Evolutionary conservation across 2,113 vertebrate species (phyloP).

Genomic region (Arothron firmamentum): DNA sequence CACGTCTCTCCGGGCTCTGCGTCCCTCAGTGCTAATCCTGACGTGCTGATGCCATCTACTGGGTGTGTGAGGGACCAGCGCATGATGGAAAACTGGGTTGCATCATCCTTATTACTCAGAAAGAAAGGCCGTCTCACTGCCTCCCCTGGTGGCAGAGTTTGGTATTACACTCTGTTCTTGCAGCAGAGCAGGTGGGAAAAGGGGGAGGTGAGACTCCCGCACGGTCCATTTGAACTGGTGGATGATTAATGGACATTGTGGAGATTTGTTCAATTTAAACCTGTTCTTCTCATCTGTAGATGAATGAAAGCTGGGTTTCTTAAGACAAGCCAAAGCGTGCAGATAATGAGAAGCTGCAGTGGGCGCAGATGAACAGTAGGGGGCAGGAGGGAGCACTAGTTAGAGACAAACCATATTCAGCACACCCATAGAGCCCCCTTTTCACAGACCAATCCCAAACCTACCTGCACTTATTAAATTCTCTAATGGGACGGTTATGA

Average conservation of each 20-base stretch:
- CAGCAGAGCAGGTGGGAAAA: background rate
- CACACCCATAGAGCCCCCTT: background rate
- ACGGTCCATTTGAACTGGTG: background rate
- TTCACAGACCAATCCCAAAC: background rate
- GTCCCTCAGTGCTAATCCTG: constrained; percentile 42
- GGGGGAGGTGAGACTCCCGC: background rate
- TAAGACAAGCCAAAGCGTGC: constrained; percentile 21
- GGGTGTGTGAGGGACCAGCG: constrained; percentile 52
- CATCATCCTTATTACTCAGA: constrained; percentile 36
- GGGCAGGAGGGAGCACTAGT: constrained; percentile 43
- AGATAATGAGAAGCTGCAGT: constrained; percentile 24
- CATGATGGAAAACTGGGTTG: constrained; percentile 27
- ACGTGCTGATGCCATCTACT: constrained; percentile 72
- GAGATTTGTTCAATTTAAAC: constrained; percentile 2
- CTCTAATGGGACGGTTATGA: too few species aligned
- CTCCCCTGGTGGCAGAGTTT: constrained; percentile 13
- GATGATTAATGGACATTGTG: constrained; percentile 5
- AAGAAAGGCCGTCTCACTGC: background rate
- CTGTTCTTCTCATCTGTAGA: constrained; percentile 11
- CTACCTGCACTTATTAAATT: too few species aligned
- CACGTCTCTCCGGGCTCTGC: background rate
- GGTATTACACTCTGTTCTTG: constrained; percentile 1
- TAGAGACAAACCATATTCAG: constrained; percentile 46
- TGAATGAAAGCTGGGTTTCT: constrained; percentile 14
- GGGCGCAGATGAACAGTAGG: constrained; percentile 39